Evolutionary conservation across 2,888 invertebrate genomes (phyloP), one percentile per base, ranked within the genome.

Genomic region (Thymelicus acteon): DNA sequence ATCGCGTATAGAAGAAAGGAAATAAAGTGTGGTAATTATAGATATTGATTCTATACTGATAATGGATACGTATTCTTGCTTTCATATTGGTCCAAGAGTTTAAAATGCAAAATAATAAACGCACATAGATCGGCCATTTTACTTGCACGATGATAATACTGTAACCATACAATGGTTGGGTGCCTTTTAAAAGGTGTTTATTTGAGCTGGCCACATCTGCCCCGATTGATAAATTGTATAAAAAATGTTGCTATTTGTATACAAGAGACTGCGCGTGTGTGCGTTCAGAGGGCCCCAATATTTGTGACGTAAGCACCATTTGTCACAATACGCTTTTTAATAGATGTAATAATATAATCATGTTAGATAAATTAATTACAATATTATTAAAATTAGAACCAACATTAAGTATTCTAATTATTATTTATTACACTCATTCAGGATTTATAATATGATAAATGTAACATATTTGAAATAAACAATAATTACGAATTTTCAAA

Each of bases 211-310:
- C 89, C 93, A 70, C 70, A 93, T 93, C 93, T 93, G 93, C 88
- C 87, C 84, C 83, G 84, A 89, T 91, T 92, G 91, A 91, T 92
- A 90, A 89, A 92, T 87, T 86, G 87, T 88, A 87, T 92, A 92
- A 93, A 93, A 92, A 92, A 87, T 84, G 78, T 81, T 80, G 79
- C 81, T 79, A 80, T 70, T 64, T 58, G 62, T 69, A 83, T 81
- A 86, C 83, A 85, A 86, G 79, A 76, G 77, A 15, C 7, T 73
- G 67, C 70, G 72, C 77, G 81, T 83, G 85, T 85, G 83, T 80
- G 80, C 72, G 62, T 68, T 8, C 58, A 31, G 61, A 57, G 49
- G 40, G 24, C 48, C 62, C 62, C 49, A 62, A 62, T 37, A 62
- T 39, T 63, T 39, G 8, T 54, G 24, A 54, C 24, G 54, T 54